Base-by-base conservation (phyloP, 1,140 invertebrate genomes). In the Drosophila cardini region DNA sequence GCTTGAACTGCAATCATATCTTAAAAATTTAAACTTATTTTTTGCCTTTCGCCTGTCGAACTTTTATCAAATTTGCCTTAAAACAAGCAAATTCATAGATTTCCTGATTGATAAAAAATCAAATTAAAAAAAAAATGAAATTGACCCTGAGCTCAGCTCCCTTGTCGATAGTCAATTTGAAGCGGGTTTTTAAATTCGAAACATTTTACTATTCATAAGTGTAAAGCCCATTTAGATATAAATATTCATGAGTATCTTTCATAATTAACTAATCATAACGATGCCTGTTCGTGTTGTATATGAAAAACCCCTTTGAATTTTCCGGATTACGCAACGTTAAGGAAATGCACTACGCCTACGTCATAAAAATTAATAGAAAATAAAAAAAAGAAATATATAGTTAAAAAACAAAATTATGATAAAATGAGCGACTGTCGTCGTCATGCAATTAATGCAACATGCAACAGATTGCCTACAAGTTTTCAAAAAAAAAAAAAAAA, bases 281-380 rank as follows among this genome's bases (percentile, higher is more conserved):
- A 30, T 72, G 55, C 38, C 70, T 43, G 55, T 60, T 68, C 63
- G 63, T 71, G 72, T 34, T 56, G 53, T 45, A 40, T 16, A 7
- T 21, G 16, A 7, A n/a, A 57, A 63, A 18, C 38, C 42, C 46
- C 53, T 45, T 48, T 45, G 9, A 64, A 57, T 53, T 72, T 75
- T 71, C 46, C 75, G 72, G 63, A 65, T 60, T 76, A 48, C 52
- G 72, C 55, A 73, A 73, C 67, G 58, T 80, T 34, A 48, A 82
- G 80, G 80, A 82, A 82, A 72, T 70, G 60, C 67, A 48, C 57
- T 43, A 57, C 78, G 65, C 80, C 79, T 64, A 80, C 78, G 53
- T 81, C 74, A 80, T 65, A 46, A 68, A 60, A 55, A 38, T 32
- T n/a, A 40, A 55, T 32, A 32, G 3, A 64, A 57, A 42, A 57